These are phyloP conservation scores for Cybosia mesomella DNA, from an alignment of 2,888 invertebrate genomes.

Conservation along the genomic window DNA sequence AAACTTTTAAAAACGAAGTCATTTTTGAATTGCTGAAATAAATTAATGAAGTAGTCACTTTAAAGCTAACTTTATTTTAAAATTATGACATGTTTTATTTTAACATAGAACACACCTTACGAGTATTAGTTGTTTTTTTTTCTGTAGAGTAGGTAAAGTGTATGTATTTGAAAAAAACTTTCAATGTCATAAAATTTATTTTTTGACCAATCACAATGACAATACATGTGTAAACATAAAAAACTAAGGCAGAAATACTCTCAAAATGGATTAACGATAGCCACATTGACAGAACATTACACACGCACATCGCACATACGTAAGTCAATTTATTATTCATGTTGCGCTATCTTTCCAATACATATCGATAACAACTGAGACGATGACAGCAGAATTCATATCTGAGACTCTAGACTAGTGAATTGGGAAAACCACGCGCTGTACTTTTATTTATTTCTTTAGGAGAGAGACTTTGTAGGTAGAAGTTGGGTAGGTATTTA, in stretches of 20 bases:
- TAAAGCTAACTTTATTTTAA: too few relatives aligned
- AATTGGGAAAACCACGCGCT: constrained; percentile 5
- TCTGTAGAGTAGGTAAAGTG: too few relatives aligned
- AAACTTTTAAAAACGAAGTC: too few relatives aligned
- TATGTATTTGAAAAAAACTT: too few relatives aligned
- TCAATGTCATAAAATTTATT: too few relatives aligned
- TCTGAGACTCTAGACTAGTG: constrained; percentile 21
- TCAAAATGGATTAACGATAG: constrained; percentile 34
- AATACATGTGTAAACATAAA: neutral
- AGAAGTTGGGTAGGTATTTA: neutral
- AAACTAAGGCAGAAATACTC: neutral
- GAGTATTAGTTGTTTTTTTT: too few relatives aligned
- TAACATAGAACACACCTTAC: too few relatives aligned
- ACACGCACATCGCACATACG: constrained; percentile 48
- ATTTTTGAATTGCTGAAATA: too few relatives aligned
- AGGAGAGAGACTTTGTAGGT: neutral
- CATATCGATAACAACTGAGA: constrained; percentile 38
- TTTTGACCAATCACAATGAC: too few relatives aligned
- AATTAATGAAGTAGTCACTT: too few relatives aligned
- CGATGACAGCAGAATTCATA: constrained; percentile 44
- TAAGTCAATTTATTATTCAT: constrained; percentile 64
- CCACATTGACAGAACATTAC: constrained; percentile 50
- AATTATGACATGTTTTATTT: too few relatives aligned
- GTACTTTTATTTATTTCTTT: neutral
- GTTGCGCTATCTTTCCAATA: constrained; percentile 52